Base-by-base conservation (phyloP, 2,888 invertebrate genomes). In the Cheilosia grossa region DNA sequence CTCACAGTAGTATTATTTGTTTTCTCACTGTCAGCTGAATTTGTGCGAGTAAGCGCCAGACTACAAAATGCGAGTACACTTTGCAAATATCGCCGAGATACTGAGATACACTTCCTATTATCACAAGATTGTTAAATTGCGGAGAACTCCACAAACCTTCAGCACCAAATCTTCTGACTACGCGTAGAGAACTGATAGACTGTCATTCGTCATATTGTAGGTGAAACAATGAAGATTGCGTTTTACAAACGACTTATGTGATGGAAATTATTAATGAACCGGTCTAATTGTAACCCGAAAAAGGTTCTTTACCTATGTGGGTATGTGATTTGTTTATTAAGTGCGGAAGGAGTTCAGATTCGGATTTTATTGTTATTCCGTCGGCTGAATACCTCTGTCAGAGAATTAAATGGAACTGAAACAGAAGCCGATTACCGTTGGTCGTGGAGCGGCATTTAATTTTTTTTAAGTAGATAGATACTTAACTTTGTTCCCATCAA, bases 181-280 rank as follows among this genome's bases (percentile, higher is more conserved):
- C 49, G 40, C 21, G 42, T 67, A 7, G 10, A 67, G 67, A 78
- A 82, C 82, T 78, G 54, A 82, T 15, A 33, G 42, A 7, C 63
- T 7, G 33, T 49, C 27, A 10, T 44, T 44, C 42, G 42, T 37
- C n/a, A 37, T n/a, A 33, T 37, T 27, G 17, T 51, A 15, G 24
- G 19, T 15, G 53, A 42, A 30, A 74, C 21, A 27, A 44, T 54
- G 72, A 75, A 58, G 17, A 72, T 59, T 10, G 66, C 37, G 33
- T 49, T 61, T 42, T 78, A 58, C 37, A 56, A 33, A 44, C 24
- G 66, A 42, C 69, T n/a, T 40, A 64, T 69, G 67, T 64, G 63
- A 82, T 37, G 37, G 58, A 67, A 75, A 77, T 72, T 67, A 2
- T 40, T 61, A 72, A 82, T 77, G 56, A 82, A 19, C 53, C 66